phyloP scores from a whole-genome alignment of 2,888 invertebrate genomes.

The Hirtodrosophila trivittata region DNA sequence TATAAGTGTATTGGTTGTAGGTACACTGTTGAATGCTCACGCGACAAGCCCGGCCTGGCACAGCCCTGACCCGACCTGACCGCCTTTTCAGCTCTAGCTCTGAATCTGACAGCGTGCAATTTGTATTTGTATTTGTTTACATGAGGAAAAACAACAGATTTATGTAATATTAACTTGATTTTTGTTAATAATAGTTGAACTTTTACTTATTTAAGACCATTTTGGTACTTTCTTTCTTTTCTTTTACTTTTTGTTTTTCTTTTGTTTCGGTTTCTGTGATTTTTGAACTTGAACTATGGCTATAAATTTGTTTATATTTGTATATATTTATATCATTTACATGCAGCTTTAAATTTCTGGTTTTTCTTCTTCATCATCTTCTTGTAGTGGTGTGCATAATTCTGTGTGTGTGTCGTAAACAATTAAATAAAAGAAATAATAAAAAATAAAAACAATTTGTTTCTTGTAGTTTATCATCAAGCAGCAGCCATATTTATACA shows the following conservation, averaged over 20 bases:
- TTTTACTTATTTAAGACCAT: slow-evolving; percentile 52
- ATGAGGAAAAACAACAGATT: slow-evolving; percentile 27
- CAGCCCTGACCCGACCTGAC: neutral
- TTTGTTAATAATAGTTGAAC: slow-evolving; percentile 58
- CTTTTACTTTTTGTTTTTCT: slow-evolving; percentile 17
- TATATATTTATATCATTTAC: slow-evolving; percentile 33
- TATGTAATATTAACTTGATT: slow-evolving; percentile 44
- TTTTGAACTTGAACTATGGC: slow-evolving; percentile 61
- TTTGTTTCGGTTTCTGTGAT: slow-evolving; percentile 18
- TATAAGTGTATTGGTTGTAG: slow-evolving; percentile 49
- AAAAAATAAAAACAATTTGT: slow-evolving; percentile 40
- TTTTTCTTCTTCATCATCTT: neutral
- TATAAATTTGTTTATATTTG: slow-evolving; percentile 43
- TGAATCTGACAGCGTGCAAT: neutral
- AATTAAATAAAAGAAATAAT: slow-evolving; percentile 13
- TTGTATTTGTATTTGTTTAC: slow-evolving; percentile 16
- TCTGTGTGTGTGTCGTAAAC: too few species aligned
- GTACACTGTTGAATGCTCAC: slow-evolving; percentile 58
- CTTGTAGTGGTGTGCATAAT: too few species aligned
- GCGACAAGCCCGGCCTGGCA: too few species aligned
- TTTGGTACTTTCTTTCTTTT: slow-evolving; percentile 31
- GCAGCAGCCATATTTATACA: slow-evolving; percentile 47
- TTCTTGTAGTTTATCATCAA: slow-evolving; percentile 44
- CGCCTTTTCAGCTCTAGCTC: neutral
- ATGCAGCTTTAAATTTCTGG: slow-evolving; percentile 27